Percentiles rank a stretch among this genome's conserved stretches.
These are phyloP conservation scores for Cacoxenus indagator DNA, from an alignment of 2,888 invertebrate species.

Conservation along the genomic window DNA sequence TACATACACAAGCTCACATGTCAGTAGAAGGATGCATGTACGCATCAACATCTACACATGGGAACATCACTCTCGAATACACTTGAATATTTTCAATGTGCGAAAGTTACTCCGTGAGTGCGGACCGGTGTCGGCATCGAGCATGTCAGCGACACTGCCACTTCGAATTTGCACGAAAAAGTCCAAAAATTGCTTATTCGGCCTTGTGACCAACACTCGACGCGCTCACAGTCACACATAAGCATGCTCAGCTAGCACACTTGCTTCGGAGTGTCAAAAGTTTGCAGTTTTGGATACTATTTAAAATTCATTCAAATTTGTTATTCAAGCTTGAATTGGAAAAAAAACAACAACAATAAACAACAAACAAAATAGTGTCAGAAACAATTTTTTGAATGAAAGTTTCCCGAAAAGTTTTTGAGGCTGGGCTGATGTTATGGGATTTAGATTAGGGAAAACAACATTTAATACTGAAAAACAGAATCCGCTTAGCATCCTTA, in stretches of 20 bases:
- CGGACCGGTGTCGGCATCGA: neutral
- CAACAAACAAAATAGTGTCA: too few species aligned
- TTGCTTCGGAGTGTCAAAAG: neutral
- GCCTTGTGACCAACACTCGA: conserved; percentile 40
- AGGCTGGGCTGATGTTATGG: too few species aligned
- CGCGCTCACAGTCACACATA: conserved; percentile 3
- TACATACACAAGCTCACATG: conserved; percentile 47
- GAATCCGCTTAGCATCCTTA: too few species aligned
- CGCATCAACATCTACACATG: conserved; percentile 5
- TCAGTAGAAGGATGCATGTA: conserved; percentile 22
- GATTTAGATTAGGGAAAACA: too few species aligned
- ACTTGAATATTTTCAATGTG: neutral
- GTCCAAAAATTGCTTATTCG: conserved; percentile 38
- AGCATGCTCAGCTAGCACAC: neutral
- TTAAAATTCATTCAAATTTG: conserved; percentile 18
- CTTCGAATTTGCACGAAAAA: conserved; percentile 35
- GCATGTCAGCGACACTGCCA: conserved; percentile 29
- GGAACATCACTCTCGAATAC: neutral
- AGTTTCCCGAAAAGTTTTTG: too few species aligned
- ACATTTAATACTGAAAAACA: too few species aligned
- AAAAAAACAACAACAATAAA: too few species aligned
- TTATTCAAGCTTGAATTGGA: neutral
- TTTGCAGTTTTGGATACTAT: conserved; percentile 11
- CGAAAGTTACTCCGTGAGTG: neutral
- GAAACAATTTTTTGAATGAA: too few species aligned